These are phyloP conservation scores for Plutomurus gul DNA, from an alignment of 1,140 invertebrate species.

Conservation along the genomic window DNA sequence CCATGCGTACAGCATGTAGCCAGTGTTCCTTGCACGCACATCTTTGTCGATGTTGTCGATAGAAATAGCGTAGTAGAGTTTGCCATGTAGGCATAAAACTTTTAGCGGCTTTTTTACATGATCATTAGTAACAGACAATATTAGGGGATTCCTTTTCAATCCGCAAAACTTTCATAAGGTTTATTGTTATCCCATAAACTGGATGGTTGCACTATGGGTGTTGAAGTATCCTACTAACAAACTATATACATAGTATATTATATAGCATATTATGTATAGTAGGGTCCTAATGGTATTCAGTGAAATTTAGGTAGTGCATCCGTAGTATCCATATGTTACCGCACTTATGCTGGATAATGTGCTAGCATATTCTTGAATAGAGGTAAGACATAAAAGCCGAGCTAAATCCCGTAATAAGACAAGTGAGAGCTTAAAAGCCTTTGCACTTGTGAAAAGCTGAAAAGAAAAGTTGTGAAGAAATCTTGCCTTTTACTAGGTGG, in stretches of 20 bases:
- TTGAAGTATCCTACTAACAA: background rate
- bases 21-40: too few relatives aligned
- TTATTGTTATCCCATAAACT: conserved; percentile 1
- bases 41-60: background rate
- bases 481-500: conserved; percentile 21
- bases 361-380: conserved; percentile 16
- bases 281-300: background rate
- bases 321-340: background rate
- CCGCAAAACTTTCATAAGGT: conserved; percentile 17
- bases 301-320: background rate
- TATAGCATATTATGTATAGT: too few relatives aligned
- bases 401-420: conserved; percentile 23
- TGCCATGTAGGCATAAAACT: background rate
- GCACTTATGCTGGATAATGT: conserved; percentile 2
- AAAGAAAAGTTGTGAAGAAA: conserved; percentile 26
- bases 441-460: conserved; percentile 23
- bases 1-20: too few relatives aligned
- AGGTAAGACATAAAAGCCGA: conserved; percentile 26
- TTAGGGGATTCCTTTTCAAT: conserved; percentile 19
- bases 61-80: background rate
- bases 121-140: conserved; percentile 2
- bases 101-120: conserved; percentile 3
- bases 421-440: conserved; percentile 17
- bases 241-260: too few relatives aligned
- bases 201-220: background rate